phyloP scores from a whole-genome alignment of 2,888 invertebrate genomes.

The Coenonympha arcania region DNA sequence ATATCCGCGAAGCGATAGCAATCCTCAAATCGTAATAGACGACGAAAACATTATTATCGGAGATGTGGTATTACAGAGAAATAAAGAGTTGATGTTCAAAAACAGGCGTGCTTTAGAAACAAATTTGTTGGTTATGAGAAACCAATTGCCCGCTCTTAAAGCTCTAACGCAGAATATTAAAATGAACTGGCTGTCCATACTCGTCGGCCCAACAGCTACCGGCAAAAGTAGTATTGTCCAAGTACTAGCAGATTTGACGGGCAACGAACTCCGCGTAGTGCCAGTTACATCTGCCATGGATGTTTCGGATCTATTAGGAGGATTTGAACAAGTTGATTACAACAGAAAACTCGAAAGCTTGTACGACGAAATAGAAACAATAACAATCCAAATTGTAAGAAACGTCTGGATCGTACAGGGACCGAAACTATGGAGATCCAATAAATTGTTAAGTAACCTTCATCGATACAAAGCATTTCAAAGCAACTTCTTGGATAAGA shows the following conservation, averaged over 20 bases:
- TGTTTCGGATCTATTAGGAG: constrained; percentile 94
- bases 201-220: constrained; percentile 84
- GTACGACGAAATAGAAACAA: constrained; percentile 71
- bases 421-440: constrained; percentile 39
- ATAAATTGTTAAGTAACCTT: constrained; percentile 46
- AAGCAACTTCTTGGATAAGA: constrained; percentile 28
- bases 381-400: constrained; percentile 69
- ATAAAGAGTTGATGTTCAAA: constrained; percentile 52
- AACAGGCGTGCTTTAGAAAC: constrained; percentile 50
- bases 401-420: constrained; percentile 51
- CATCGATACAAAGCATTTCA: constrained; percentile 48
- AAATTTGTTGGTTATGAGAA: constrained; percentile 62
- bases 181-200: constrained; percentile 93
- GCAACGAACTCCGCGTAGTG: constrained; percentile 81
- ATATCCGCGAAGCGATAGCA: constrained; percentile 67
- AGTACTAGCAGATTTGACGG: constrained; percentile 82
- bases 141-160: constrained; percentile 80
- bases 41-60: constrained; percentile 76
- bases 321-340: constrained; percentile 94
- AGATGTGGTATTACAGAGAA: constrained; percentile 72
- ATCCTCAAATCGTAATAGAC: constrained; percentile 76
- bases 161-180: constrained; percentile 88
- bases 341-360: constrained; percentile 82
- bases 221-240: constrained; percentile 88
- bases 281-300: constrained; percentile 94